These are phyloP conservation scores for Rhinolophus ferrumequinum DNA, from an alignment of 2,113 vertebrate genomes.

Conservation along the genomic window DNA sequence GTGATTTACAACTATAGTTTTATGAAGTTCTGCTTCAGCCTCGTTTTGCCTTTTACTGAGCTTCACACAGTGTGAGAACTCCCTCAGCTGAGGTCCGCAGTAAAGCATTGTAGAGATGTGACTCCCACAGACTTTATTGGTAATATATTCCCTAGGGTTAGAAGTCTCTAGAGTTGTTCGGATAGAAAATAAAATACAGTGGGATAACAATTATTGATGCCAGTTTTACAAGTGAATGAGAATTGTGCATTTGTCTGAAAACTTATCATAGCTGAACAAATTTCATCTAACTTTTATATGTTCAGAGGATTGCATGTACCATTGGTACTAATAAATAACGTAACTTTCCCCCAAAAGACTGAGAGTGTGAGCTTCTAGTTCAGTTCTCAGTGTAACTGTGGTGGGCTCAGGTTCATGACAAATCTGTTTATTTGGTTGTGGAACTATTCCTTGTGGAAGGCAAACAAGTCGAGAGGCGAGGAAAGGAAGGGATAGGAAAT, in stretches of 20 bases:
- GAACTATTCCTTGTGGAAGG: neutral
- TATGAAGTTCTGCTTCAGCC: neutral
- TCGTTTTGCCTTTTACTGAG: neutral
- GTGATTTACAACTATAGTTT: neutral
- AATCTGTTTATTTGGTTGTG: neutral
- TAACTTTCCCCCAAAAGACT: neutral
- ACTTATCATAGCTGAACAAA: neutral
- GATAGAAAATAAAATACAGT: neutral
- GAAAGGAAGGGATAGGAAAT: neutral
- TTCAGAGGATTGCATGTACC: neutral
- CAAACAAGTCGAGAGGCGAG: neutral
- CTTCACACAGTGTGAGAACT: neutral
- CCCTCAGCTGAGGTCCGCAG: neutral
- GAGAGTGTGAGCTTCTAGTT: neutral
- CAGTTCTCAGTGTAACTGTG: neutral
- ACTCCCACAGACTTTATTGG: neutral
- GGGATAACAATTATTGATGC: neutral
- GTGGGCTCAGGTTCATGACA: neutral
- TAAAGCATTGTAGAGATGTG: neutral
- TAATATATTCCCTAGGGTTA: neutral
- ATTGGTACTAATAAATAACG: neutral
- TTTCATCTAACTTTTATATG: neutral
- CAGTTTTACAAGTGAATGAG: neutral
- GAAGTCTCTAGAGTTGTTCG: neutral
- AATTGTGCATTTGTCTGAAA: neutral